Conservation (phyloP, 1,140 invertebrate species). For the Goniozus legneri region DNA sequence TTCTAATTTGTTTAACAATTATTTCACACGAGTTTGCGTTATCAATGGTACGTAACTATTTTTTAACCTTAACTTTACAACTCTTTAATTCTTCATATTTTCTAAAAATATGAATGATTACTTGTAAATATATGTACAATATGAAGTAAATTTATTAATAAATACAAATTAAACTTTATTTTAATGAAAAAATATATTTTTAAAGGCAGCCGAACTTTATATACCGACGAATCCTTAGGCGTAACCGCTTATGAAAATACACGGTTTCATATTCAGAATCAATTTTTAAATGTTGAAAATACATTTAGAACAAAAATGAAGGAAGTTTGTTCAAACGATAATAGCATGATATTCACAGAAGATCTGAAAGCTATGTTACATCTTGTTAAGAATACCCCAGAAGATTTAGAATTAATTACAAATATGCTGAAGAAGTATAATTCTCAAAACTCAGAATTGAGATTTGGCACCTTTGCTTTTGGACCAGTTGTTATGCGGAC, state of each 20-base stretch:
- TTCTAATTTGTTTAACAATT: too few species aligned
- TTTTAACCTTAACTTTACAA: too few species aligned
- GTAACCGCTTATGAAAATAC: slow-evolving; percentile 58
- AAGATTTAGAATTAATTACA: slow-evolving; percentile 63
- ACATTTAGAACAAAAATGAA: slow-evolving; percentile 68
- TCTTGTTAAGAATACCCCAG: slow-evolving; percentile 57
- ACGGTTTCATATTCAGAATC: slow-evolving; percentile 54
- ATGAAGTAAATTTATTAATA: too few species aligned
- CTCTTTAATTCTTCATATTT: too few species aligned
- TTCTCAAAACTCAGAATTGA: slow-evolving; percentile 65
- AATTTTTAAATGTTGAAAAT: slow-evolving; percentile 59
- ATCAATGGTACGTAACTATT: too few species aligned
- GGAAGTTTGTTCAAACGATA: slow-evolving; percentile 51
- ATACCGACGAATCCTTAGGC: slow-evolving; percentile 57
- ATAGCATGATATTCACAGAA: slow-evolving; percentile 76
- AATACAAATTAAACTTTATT: too few species aligned
- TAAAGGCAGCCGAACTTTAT: slow-evolving; percentile 48
- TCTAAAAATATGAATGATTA: too few species aligned
- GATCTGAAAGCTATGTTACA: slow-evolving; percentile 81
- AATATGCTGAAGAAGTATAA: slow-evolving; percentile 73
- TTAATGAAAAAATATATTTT: not conserved
- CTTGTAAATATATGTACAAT: too few species aligned
- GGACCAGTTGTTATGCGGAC: slow-evolving; percentile 81
- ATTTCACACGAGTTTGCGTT: too few species aligned
- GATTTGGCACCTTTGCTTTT: slow-evolving; percentile 78